These are phyloP conservation scores for Anguilla anguilla DNA, from an alignment of 2,797 vertebrate species.

Conservation along the genomic window DNA sequence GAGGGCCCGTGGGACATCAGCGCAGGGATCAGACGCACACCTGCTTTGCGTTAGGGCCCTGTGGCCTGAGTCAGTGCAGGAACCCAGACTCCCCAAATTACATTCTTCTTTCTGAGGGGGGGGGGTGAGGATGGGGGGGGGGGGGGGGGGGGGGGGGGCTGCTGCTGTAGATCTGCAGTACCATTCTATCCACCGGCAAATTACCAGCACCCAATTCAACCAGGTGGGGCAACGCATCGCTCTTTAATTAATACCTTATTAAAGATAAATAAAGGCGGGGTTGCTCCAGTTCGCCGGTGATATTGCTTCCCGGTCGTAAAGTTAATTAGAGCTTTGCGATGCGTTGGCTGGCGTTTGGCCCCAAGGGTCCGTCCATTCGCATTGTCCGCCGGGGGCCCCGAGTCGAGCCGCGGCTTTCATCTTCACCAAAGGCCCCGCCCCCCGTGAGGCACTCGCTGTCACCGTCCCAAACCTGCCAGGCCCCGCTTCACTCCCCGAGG, in stretches of 20 bases:
- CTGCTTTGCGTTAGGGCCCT: constrained; percentile 30
- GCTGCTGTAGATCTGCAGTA: neutral
- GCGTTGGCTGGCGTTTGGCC: neutral
- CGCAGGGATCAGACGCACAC: constrained; percentile 20
- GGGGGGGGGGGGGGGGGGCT: no score
- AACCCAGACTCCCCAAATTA: neutral
- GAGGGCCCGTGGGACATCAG: neutral
- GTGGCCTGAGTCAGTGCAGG: neutral
- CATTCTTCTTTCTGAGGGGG: constrained; percentile 4
- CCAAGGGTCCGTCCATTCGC: no score
- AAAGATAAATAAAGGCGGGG: neutral
- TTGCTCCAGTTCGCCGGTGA: neutral
- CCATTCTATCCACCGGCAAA: constrained; percentile 3
- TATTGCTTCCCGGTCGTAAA: neutral
- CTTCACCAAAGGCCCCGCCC: neutral
- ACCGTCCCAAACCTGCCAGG: neutral
- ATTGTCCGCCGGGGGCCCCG: neutral
- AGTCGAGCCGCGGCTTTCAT: neutral
- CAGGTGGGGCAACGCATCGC: neutral
- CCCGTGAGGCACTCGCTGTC: neutral
- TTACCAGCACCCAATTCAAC: neutral
- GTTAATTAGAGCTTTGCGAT: neutral
- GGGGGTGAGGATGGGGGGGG: no score
- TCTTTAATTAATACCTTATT: neutral
- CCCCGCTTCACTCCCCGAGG: neutral